These are phyloP conservation scores for Rhombomys opimus DNA, from an alignment of 2,113 vertebrate genomes.

Conservation along the genomic window DNA sequence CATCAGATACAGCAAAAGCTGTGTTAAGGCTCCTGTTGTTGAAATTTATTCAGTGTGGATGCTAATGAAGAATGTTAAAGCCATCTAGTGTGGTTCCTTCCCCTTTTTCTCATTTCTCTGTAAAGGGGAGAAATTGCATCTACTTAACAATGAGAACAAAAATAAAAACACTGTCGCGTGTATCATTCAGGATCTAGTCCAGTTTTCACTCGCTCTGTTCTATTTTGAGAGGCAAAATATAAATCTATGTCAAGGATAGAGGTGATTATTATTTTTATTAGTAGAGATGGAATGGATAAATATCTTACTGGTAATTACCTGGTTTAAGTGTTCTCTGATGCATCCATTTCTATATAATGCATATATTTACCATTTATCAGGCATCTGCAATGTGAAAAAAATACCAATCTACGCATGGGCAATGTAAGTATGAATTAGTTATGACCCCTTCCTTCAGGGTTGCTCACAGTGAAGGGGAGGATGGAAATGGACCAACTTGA, in stretches of 20 bases:
- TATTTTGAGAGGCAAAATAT: conserved; percentile 57
- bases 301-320: conserved; percentile 49
- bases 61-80: conserved; percentile 78
- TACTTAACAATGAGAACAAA: conserved; percentile 50
- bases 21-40: conserved; percentile 67
- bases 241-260: conserved; percentile 46
- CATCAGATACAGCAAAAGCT: conserved; percentile 78
- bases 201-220: conserved; percentile 58
- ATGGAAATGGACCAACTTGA: not conserved
- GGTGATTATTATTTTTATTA: conserved; percentile 69
- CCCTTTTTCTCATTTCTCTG: conserved; percentile 70
- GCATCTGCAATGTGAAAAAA: conserved; percentile 7
- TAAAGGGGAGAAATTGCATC: conserved; percentile 52
- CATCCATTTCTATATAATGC: conserved; percentile 20
- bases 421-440: conserved; percentile 28
- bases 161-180: conserved; percentile 49
- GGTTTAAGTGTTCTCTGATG: conserved; percentile 25
- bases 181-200: conserved; percentile 58
- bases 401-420: not conserved
- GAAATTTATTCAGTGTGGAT: conserved; percentile 79
- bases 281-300: conserved; percentile 48
- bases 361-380: conserved; percentile 49
- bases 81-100: conserved; percentile 55
- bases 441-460: not conserved
- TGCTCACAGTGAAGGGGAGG: conserved; percentile 2